A percentile compares a stretch with the other conserved stretches of the same genome.
Evolutionary conservation across 2,797 vertebrate genomes (phyloP).

Genomic region (Hemitrygon akajei): DNA sequence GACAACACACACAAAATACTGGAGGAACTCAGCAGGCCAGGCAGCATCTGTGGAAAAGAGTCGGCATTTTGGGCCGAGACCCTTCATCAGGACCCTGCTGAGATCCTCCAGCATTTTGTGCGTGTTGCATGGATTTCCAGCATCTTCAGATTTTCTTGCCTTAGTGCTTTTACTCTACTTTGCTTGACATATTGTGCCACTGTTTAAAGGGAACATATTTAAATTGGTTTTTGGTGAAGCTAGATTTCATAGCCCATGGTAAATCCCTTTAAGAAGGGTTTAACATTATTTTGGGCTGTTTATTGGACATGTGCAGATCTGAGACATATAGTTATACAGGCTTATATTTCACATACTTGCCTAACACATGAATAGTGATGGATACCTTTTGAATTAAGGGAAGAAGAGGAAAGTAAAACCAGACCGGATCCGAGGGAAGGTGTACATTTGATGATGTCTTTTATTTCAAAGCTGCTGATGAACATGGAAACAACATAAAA

Average conservation of each 20-base stretch:
- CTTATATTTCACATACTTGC: neutral
- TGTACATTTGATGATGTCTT: neutral
- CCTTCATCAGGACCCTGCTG: too few relatives aligned
- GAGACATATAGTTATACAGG: neutral
- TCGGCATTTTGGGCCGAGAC: too few relatives aligned
- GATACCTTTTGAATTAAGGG: neutral
- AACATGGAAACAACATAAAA: neutral
- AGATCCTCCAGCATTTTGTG: too few relatives aligned
- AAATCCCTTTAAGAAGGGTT: neutral
- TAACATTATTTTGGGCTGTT: neutral
- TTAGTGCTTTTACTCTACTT: neutral
- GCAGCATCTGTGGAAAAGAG: too few relatives aligned
- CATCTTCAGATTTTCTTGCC: too few relatives aligned
- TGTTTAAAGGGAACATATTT: neutral
- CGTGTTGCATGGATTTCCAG: too few relatives aligned
- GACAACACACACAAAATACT: too few relatives aligned
- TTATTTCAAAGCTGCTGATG: neutral
- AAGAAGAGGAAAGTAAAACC: neutral
- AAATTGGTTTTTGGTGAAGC: neutral
- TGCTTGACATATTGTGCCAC: neutral
- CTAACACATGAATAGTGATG: neutral
- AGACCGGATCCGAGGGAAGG: neutral
- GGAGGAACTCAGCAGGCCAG: too few relatives aligned
- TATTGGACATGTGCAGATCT: neutral
- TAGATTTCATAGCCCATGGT: neutral